Evolutionary conservation across 2,888 invertebrate genomes (phyloP).

Genomic region (Heterodera filipjevi): DNA sequence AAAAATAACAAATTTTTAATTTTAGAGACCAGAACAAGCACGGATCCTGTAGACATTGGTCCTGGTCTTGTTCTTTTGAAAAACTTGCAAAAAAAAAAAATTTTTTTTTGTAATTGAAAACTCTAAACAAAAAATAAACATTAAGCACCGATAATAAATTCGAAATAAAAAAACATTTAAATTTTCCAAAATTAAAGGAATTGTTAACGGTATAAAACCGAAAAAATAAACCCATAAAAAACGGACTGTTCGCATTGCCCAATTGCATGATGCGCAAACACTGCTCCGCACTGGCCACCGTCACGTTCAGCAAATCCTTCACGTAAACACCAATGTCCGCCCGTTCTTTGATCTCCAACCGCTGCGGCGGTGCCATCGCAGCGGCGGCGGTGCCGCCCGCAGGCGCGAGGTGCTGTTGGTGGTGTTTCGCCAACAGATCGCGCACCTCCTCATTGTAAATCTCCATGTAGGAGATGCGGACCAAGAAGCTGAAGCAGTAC

Average conservation of each 20-base stretch:
- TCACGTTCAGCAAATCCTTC: constrained; percentile 92
- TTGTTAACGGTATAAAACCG: no score
- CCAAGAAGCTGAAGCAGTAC: constrained; percentile 77
- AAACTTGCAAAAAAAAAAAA: no score
- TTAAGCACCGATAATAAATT: no score
- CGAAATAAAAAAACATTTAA: no score
- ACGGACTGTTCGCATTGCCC: constrained; percentile 89
- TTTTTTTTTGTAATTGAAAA: no score
- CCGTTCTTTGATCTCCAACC: constrained; percentile 72
- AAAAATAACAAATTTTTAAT: no score
- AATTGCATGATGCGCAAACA: constrained; percentile 90
- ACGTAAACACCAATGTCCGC: constrained; percentile 97
- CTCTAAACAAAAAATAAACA: no score
- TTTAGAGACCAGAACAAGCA: no score
- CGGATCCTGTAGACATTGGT: no score
- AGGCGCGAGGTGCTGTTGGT: no score
- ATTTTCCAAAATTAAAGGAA: no score
- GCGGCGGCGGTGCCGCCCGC: not conserved
- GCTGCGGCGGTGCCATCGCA: not conserved
- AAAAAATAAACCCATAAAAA: constrained; percentile 11
- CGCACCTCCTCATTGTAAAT: constrained; percentile 99
- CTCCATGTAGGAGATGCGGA: constrained; percentile 95
- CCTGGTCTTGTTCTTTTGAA: no score
- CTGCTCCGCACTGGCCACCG: constrained; percentile 95
- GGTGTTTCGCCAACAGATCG: constrained; percentile 77